Evolutionary conservation across 2,888 invertebrate species (phyloP).

Genomic region (Troides oblongomaculatus): DNA sequence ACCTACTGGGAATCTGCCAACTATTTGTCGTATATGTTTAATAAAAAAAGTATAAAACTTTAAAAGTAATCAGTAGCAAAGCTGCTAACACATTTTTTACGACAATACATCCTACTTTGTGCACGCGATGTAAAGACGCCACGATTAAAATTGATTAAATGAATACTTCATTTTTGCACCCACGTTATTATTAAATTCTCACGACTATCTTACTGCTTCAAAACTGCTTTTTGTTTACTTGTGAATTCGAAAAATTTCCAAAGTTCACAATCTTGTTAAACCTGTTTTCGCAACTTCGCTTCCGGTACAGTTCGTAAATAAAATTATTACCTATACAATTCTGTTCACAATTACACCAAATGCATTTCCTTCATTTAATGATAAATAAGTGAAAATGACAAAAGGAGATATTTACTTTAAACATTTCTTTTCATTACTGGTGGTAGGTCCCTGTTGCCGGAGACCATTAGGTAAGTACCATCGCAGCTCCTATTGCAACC

Average conservation of each 20-base stretch:
- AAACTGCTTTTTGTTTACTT: background rate
- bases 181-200: background rate
- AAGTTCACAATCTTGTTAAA: slow-evolving; percentile 1
- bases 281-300: background rate
- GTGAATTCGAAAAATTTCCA: background rate
- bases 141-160: background rate
- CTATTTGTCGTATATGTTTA: too few relatives aligned
- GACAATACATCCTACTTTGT: background rate
- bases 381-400: background rate
- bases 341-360: background rate
- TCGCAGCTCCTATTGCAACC: too few relatives aligned
- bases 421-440: too few relatives aligned
- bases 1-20: too few relatives aligned
- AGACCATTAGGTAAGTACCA: too few relatives aligned
- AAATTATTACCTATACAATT: background rate
- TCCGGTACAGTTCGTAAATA: background rate
- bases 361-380: background rate
- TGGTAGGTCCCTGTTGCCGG: too few relatives aligned
- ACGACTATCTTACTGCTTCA: background rate
- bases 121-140: background rate
- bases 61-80: too few relatives aligned
- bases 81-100: background rate
- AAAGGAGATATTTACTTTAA: too few relatives aligned
- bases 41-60: too few relatives aligned
- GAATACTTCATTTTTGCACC: background rate